Base-by-base conservation (phyloP, 2,888 invertebrate genomes). In the Diploptera punctata region DNA sequence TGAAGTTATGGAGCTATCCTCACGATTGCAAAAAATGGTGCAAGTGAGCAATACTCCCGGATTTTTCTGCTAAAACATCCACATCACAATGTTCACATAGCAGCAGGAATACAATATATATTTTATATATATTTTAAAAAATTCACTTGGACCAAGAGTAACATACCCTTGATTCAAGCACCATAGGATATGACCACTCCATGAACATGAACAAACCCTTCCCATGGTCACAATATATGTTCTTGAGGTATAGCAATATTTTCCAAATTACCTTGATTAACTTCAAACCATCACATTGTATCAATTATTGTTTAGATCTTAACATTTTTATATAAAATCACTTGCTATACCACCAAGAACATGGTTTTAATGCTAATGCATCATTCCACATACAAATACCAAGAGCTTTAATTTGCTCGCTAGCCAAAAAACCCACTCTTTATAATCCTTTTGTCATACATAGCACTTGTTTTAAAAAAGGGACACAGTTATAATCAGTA, bases 71-170 rank as follows among this genome's bases (percentile, higher is more conserved):
- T 84, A 84, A 84, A 84, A 84, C 83, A 86, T 87, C 87, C 86
- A 87, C 86, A 86, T 90, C 90, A 90, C 90, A 65, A 91, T 90
- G 89, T 89, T 90, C 89, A 89, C 69, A 71, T 79, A 79, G 89
- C 88, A 89, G 89, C 89, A 89, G 89, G 88, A 74, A 72, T 69
- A 71, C 69, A 73, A 72, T 73, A 74, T 74, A 90, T 90, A 90
- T 88, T 88, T 89, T 83, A 86, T 86, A 85, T 86, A 85, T 85
- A 85, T 84, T 86, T 85, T 86, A 86, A 78, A 85, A 86, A 86
- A 85, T 83, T 85, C 83, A 85, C 85, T 83, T 84, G 81, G 77
- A 80, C 80, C 79, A 81, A 79, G 81, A 81, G 82, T 80, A 80
- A 81, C 80, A 81, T 80, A 79, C 80, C 79, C 77, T 77, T 76